A percentile compares a stretch with the other conserved stretches of the same genome.
phyloP scores from a whole-genome alignment of 1,140 invertebrate species.

The Charaxes varanes region DNA sequence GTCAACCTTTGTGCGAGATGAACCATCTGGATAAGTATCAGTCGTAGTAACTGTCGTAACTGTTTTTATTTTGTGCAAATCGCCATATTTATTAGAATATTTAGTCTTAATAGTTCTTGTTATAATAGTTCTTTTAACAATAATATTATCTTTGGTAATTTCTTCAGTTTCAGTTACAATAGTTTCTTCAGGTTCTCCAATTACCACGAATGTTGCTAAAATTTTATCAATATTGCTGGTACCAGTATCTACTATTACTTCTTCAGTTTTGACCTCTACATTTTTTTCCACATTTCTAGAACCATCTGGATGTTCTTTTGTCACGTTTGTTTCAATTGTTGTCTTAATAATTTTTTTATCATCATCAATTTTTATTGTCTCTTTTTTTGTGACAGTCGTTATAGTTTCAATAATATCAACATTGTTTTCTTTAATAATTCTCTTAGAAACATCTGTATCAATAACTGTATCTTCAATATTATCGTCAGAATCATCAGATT shows the following conservation, averaged over 20 bases:
- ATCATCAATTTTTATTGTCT: conserved; percentile 55
- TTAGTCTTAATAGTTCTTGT: conserved; percentile 56
- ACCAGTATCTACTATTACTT: conserved; percentile 39
- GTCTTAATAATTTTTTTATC: conserved; percentile 55
- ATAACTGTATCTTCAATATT: conserved; percentile 64
- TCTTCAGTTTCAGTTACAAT: conserved; percentile 44
- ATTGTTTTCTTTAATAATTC: conserved; percentile 59
- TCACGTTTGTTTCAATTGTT: conserved; percentile 60
- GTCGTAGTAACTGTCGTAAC: conserved; percentile 54
- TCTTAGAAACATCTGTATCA: conserved; percentile 68
- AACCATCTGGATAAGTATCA: conserved; percentile 67
- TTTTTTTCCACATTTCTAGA: conserved; percentile 58
- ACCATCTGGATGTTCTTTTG: conserved; percentile 65
- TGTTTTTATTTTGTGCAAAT: conserved; percentile 58
- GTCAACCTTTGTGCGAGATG: conserved; percentile 54
- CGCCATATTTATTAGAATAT: conserved; percentile 44
- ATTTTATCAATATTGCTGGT: conserved; percentile 48
- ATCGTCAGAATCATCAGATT: conserved; percentile 47
- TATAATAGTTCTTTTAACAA: conserved; percentile 48
- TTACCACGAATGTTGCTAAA: conserved; percentile 32
- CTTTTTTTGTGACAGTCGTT: conserved; percentile 65
- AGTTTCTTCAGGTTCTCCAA: conserved; percentile 53
- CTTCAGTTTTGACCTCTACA: conserved; percentile 65
- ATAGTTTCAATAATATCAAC: conserved; percentile 66
- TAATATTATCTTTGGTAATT: conserved; percentile 42